Conservation (phyloP, 2,888 invertebrate genomes). For the Ochropleura leucogaster region DNA sequence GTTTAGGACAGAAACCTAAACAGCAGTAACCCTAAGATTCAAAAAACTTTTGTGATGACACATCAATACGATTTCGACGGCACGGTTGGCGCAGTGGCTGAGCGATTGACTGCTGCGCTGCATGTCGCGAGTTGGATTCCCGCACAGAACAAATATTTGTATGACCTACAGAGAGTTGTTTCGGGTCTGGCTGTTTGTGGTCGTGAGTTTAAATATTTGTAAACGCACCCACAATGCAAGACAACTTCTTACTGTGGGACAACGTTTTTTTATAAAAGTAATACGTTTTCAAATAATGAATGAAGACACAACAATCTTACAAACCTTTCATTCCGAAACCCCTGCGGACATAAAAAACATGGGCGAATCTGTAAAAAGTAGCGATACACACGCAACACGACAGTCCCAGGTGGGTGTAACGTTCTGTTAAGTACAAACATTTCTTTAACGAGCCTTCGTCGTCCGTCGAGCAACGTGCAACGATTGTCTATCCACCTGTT, state of each 20-base stretch:
- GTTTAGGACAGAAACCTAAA: no score
- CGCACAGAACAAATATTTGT: no score
- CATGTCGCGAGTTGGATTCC: no score
- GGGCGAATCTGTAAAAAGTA: constrained; percentile 30
- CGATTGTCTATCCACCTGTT: constrained; percentile 66
- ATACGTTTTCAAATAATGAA: neutral
- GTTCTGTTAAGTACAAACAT: constrained; percentile 64
- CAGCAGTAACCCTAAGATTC: neutral
- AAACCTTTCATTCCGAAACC: constrained; percentile 20
- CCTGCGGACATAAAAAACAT: constrained; percentile 19
- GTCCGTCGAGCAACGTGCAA: constrained; percentile 39
- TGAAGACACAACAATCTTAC: neutral
- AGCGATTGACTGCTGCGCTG: no score
- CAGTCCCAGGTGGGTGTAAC: constrained; percentile 56
- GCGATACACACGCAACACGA: constrained; percentile 44
- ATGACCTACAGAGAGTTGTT: no score
- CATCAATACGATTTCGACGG: neutral
- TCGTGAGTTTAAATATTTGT: no score
- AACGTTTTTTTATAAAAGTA: no score
- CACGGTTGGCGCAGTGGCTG: no score
- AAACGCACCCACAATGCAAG: no score
- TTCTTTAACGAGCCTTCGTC: constrained; percentile 64
- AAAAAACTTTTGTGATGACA: neutral
- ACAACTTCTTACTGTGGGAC: no score
- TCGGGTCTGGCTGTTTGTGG: no score